Percentiles rank a stretch among this genome's conserved stretches.
phyloP scores from a whole-genome alignment of 2,113 vertebrate species.

The Rhea americana region DNA sequence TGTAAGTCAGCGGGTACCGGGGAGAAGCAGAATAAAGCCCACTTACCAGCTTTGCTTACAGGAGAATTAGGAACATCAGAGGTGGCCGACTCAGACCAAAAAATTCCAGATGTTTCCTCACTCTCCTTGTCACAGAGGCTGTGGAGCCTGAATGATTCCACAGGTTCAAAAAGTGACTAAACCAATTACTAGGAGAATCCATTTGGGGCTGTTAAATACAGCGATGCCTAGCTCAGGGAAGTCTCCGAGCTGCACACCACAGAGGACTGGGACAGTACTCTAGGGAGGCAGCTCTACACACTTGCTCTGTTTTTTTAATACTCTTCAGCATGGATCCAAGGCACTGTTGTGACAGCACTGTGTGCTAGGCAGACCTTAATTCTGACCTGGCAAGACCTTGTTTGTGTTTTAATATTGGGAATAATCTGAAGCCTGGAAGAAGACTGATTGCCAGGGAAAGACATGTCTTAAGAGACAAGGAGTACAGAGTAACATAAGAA shows the following conservation, averaged over 20 bases:
- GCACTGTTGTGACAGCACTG: neutral
- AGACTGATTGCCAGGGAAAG: neutral
- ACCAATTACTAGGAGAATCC: neutral
- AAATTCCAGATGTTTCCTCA: neutral
- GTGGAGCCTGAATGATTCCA: neutral
- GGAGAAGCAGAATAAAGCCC: neutral
- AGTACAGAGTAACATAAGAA: neutral
- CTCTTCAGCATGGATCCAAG: neutral
- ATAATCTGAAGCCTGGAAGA: neutral
- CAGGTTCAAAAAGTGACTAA: neutral
- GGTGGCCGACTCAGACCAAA: neutral
- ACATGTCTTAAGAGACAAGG: neutral
- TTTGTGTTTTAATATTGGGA: neutral
- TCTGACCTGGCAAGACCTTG: neutral
- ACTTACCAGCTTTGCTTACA: neutral
- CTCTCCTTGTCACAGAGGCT: neutral
- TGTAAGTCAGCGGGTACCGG: neutral
- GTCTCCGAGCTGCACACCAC: neutral
- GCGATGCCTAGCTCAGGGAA: neutral
- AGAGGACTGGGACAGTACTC: neutral
- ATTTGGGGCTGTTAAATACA: neutral
- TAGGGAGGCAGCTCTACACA: neutral
- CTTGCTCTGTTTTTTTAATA: neutral
- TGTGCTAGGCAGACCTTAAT: neutral
- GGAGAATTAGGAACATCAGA: neutral